Base-by-base conservation (phyloP, 2,888 invertebrate species). In the Dorcus parallelipipedus region DNA sequence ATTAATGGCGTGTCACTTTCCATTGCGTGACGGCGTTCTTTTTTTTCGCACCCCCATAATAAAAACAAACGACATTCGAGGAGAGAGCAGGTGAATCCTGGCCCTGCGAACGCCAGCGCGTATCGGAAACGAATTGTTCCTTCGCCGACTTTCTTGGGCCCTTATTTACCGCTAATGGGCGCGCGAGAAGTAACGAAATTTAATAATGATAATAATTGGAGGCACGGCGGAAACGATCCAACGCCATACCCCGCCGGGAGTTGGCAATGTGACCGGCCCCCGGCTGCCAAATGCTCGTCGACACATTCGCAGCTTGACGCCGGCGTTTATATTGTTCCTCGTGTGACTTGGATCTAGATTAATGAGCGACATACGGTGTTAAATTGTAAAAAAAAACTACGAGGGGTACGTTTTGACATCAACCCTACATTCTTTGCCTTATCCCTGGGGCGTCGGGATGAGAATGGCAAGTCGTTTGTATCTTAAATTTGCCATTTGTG, bases 271-370 rank as follows among this genome's bases (percentile, higher is more conserved):
- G 45, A 33, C 26, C 57, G 60, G 62, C 59, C 54, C 63, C 54
- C 63, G 64, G 55, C 58, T 63, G 64, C 66, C 66, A 66, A 66
- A 64, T 65, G 66, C 58, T 58, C 61, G 59, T 55, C 66, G 60
- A 66, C 64, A 61, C 58, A 66, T 57, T 56, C 60, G 38, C 65
- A 50, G 64, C 64, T 60, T 56, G 66, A 60, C 50, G 58, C 58
- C 61, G 41, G 57, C 54, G 59, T 59, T 62, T 63, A 60, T 62
- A 66, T 66, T 66, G 66, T 66, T 63, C 59, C 56, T 55, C 53
- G 62, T 65, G 64, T 58, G 64, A 66, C 58, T 64, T 52, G 61
- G 63, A 66, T 64, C 59, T 58, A 63, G 64, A 65, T 68, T 68
- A 66, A 66, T 65, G 64, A 61, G 48, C 40, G 42, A 52, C 40